Evolutionary conservation across 1,140 invertebrate genomes (phyloP), one percentile per base, ranked within the genome.

Genomic region (Mercenaria mercenaria): DNA sequence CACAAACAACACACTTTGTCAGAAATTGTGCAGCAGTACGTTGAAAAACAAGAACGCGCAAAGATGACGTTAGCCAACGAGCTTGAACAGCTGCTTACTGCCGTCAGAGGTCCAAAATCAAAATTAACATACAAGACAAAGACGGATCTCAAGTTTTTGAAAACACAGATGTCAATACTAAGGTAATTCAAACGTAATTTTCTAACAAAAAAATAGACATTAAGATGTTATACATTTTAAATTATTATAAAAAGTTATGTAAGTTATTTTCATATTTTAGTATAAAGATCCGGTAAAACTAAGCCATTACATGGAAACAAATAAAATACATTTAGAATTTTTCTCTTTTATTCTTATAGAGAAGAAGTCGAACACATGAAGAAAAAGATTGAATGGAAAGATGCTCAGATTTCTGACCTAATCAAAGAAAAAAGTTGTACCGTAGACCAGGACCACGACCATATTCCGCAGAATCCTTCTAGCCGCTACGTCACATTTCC

Each of bases 361-460:
- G 88, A 83, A 77, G 88, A 89, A 61, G 80, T 84, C 20, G 88
- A 83, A 59, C 88, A 89, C 34, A 83, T 89, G 37, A 89, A 83
- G 26, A 89, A 89, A 56, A 89, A 89, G 39, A 47, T 89, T n/a
- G 88, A 83, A 32, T 89, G 88, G 88, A 89, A 89, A 50, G 88
- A 89, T 29, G n/a, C 34, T n/a, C 88, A 89, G 69, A 89, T 89
- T 64, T 56, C 80, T 10, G 88, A 89, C 3, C 50, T 89, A 13
- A 89, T 89, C 15, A 56, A 76, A 15, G 88, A 89, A 64, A 89
- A 83, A 43, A 76, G 29, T n/a, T 1, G 0, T 10, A 26, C 11
- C 0, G 20, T 23, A 32, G 26, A 47, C 8, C 32, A 37, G 8
- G 10, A 50, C 0, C 23, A 39, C 2, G 10, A 50, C 0, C 23